These are phyloP conservation scores for Delia radicum DNA, from an alignment of 1,140 invertebrate genomes.

Conservation along the genomic window DNA sequence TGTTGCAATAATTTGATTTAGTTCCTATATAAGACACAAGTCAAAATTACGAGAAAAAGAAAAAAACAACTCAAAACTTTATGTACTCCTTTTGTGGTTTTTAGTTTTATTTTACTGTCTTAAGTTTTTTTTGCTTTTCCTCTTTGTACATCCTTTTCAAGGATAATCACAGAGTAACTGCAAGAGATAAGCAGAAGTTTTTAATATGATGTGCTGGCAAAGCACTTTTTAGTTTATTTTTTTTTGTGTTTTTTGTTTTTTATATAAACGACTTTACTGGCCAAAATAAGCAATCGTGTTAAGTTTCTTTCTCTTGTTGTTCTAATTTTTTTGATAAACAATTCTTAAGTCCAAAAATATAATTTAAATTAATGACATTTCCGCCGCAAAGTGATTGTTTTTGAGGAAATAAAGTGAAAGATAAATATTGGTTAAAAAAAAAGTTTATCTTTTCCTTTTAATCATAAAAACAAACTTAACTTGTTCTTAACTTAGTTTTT, in stretches of 20 bases:
- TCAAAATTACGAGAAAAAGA: neutral
- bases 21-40: neutral
- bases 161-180: constrained; percentile 3
- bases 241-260: neutral
- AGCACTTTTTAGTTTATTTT: neutral
- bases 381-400: neutral
- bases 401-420: neutral
- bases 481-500: too few relatives aligned
- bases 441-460: too few relatives aligned
- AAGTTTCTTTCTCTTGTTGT: neutral
- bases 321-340: neutral
- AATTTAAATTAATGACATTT: neutral
- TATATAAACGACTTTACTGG: neutral
- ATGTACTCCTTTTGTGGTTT: neutral
- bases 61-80: neutral
- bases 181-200: neutral
- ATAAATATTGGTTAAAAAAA: too few relatives aligned
- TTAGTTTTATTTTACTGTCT: neutral
- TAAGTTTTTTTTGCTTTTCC: neutral
- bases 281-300: neutral
- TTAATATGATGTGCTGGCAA: neutral
- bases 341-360: neutral
- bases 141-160: neutral
- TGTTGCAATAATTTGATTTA: neutral
- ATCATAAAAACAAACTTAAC: too few relatives aligned